These are phyloP conservation scores for Neoitamus cyanurus DNA, from an alignment of 2,888 invertebrate species.

Conservation along the genomic window DNA sequence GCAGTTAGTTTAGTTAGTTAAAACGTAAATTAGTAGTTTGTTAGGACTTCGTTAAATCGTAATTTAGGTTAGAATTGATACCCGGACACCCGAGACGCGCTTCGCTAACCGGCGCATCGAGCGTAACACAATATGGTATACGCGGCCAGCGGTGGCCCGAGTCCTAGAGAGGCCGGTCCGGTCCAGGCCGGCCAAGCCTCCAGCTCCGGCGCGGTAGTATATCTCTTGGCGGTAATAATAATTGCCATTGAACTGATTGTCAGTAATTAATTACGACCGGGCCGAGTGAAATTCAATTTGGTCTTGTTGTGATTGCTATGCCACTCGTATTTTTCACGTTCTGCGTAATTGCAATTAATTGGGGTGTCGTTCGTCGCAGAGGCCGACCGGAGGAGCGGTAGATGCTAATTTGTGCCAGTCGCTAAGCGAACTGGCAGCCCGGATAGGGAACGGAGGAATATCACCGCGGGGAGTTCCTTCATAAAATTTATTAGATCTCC, in stretches of 20 bases:
- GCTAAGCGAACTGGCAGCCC: neutral
- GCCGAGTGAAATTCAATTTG: slow-evolving; percentile 39
- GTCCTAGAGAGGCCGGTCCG: neutral
- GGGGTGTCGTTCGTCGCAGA: neutral
- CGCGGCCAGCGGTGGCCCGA: neutral
- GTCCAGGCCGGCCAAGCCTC: neutral
- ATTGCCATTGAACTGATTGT: slow-evolving; percentile 45
- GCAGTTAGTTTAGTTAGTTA: slow-evolving; percentile 46
- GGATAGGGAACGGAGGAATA: neutral
- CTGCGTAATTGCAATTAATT: slow-evolving; percentile 21
- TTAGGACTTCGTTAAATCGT: slow-evolving; percentile 54
- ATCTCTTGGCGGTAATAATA: slow-evolving; percentile 30
- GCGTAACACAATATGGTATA: slow-evolving; percentile 2
- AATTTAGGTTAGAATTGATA: slow-evolving; percentile 50
- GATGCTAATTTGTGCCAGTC: neutral
- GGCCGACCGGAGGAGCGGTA: neutral
- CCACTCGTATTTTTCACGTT: neutral
- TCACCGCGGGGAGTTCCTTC: neutral
- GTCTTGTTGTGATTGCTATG: slow-evolving; percentile 22
- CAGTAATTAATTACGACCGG: slow-evolving; percentile 36
- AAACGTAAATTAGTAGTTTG: slow-evolving; percentile 54
- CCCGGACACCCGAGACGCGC: slow-evolving; percentile 33
- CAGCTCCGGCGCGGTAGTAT: neutral
- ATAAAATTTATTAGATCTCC: slow-evolving; percentile 4
- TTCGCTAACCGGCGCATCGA: slow-evolving; percentile 6